phyloP scores from a whole-genome alignment of 2,797 vertebrate species.

The Erpetoichthys calabaricus region DNA sequence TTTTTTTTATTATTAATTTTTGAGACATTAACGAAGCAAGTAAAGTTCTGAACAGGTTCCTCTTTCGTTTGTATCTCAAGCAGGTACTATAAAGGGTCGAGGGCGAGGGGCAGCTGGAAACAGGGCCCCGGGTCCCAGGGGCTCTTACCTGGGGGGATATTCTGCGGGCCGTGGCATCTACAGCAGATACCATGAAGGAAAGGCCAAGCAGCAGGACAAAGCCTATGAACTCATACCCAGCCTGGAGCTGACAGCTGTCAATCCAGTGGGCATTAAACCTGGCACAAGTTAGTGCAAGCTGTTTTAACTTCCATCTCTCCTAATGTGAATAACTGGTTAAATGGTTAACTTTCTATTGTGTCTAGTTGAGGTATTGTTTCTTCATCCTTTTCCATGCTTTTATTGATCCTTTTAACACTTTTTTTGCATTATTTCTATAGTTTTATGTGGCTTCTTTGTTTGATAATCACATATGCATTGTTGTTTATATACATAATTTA shows the following conservation, averaged over 20 bases:
- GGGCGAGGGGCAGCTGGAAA: constrained; percentile 83
- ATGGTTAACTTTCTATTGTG: no score
- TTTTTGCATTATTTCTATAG: no score
- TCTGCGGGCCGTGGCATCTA: constrained; percentile 97
- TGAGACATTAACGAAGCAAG: not conserved
- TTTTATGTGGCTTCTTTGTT: no score
- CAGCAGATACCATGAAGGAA: constrained; percentile 98
- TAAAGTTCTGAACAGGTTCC: constrained; percentile 12
- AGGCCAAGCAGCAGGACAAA: constrained; percentile 85
- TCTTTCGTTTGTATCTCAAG: constrained; percentile 68
- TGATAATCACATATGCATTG: no score
- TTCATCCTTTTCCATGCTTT: no score
- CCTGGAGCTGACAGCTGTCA: constrained; percentile 86
- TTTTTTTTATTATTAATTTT: not conserved
- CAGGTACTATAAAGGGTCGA: constrained; percentile 96
- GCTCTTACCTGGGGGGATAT: constrained; percentile 96
- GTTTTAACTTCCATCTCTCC: constrained; percentile 15
- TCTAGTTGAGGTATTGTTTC: no score
- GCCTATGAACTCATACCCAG: constrained; percentile 86
- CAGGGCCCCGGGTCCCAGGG: constrained; percentile 84
- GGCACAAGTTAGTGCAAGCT: constrained; percentile 81
- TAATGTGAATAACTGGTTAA: no score
- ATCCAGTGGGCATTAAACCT: constrained; percentile 84
- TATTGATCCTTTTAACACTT: no score
- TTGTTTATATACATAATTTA: no score